A percentile compares a stretch with the other conserved stretches of the same genome.
Evolutionary conservation across 2,888 invertebrate species (phyloP).

Genomic region (Nowickia ferox): DNA sequence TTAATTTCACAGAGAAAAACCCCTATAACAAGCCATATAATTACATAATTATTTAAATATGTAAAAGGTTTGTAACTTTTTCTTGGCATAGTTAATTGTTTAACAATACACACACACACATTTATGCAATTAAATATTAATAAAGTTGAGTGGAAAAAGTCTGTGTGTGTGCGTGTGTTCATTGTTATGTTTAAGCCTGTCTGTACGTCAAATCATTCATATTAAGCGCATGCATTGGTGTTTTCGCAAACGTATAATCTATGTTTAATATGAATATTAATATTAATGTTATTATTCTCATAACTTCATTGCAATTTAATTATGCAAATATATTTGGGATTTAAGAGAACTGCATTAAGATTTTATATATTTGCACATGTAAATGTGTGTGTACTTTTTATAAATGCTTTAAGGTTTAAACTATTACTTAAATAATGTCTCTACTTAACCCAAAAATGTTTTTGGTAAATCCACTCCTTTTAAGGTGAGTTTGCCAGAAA

Average conservation of each 20-base stretch:
- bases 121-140: not conserved
- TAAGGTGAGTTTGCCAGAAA: too few relatives aligned
- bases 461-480: too few relatives aligned
- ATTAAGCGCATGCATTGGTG: not conserved
- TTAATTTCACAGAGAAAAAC: slow-evolving; percentile 37
- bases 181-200: too few relatives aligned
- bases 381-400: too few relatives aligned
- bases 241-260: slow-evolving; percentile 17
- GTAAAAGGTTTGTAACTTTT: slow-evolving; percentile 49
- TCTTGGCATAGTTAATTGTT: slow-evolving; percentile 30
- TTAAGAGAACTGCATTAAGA: slow-evolving; percentile 23
- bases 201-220: not conserved
- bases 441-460: too few relatives aligned
- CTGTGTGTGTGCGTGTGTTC: too few relatives aligned
- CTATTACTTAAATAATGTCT: too few relatives aligned
- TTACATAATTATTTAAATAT: slow-evolving; percentile 29
- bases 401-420: too few relatives aligned
- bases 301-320: slow-evolving; percentile 38
- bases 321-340: slow-evolving; percentile 30
- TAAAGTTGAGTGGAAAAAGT: not conserved
- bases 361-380: not conserved
- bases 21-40: slow-evolving; percentile 53
- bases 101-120: not conserved
- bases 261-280: slow-evolving; percentile 21
- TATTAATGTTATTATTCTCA: slow-evolving; percentile 35